phyloP scores from a whole-genome alignment of 2,888 invertebrate genomes.

The Emmelina monodactyla region DNA sequence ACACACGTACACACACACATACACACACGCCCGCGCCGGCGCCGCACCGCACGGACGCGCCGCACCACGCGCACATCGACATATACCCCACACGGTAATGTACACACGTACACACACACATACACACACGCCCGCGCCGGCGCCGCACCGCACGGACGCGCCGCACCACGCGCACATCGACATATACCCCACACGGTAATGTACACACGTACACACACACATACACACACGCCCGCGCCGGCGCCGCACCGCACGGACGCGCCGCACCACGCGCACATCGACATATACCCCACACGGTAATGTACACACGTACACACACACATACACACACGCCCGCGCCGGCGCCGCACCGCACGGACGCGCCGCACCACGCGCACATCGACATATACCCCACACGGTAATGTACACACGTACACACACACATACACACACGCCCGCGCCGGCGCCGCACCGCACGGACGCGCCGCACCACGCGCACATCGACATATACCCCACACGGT shows the following conservation, averaged over 20 bases:
- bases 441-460: too few species aligned
- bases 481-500: constrained; percentile 81
- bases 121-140: too few species aligned
- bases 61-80: constrained; percentile 72
- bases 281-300: constrained; percentile 78
- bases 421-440: too few species aligned
- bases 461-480: constrained; percentile 69
- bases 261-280: constrained; percentile 70
- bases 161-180: constrained; percentile 72
- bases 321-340: too few species aligned
- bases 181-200: constrained; percentile 75
- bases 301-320: background rate
- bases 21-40: too few species aligned
- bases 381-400: constrained; percentile 81
- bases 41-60: too few species aligned
- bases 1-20: background rate
- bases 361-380: constrained; percentile 65
- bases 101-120: background rate
- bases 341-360: too few species aligned
- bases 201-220: background rate
- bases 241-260: too few species aligned
- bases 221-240: too few species aligned
- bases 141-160: too few species aligned
- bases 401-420: background rate
- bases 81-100: constrained; percentile 76